Evolutionary conservation across 35 echinoderm and acorn worm genomes (phyloP).

Genomic region (Ophiothrix spiculata): DNA sequence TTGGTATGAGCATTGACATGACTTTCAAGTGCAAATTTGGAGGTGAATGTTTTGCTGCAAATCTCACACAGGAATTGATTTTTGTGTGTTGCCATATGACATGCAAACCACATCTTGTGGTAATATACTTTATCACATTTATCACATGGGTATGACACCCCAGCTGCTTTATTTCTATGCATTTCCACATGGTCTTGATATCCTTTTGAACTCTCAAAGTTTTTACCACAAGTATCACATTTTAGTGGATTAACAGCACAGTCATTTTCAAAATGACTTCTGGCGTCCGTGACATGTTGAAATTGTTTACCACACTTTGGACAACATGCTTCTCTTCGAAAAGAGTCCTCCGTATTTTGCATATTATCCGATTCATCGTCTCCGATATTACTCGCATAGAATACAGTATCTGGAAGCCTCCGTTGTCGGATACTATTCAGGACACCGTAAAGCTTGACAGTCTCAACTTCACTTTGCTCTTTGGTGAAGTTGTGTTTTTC

Average conservation of each 20-base stretch:
- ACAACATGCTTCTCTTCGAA: not conserved
- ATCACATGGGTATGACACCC: not conserved
- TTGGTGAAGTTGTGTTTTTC: not conserved
- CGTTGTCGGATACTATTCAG: not conserved
- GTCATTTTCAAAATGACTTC: not conserved
- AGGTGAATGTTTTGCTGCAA: not conserved
- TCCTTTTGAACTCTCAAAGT: not conserved
- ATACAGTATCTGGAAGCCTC: not conserved
- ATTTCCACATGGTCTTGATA: not conserved
- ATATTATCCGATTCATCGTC: not conserved
- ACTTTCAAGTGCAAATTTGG: not conserved
- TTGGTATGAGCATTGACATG: not conserved
- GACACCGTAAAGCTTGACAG: not conserved
- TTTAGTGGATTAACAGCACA: not conserved
- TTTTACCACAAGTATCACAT: not conserved
- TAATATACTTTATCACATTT: not conserved
- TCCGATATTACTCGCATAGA: not conserved
- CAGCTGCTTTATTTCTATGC: not conserved
- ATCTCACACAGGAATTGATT: not conserved
- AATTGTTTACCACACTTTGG: not conserved
- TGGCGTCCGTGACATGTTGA: not conserved
- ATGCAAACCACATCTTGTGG: not conserved
- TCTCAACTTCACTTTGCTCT: not conserved
- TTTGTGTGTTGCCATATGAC: not conserved
- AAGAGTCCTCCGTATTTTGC: not conserved